phyloP scores from a whole-genome alignment of 2,888 invertebrate genomes.

The Neocrepidodera transversa region DNA sequence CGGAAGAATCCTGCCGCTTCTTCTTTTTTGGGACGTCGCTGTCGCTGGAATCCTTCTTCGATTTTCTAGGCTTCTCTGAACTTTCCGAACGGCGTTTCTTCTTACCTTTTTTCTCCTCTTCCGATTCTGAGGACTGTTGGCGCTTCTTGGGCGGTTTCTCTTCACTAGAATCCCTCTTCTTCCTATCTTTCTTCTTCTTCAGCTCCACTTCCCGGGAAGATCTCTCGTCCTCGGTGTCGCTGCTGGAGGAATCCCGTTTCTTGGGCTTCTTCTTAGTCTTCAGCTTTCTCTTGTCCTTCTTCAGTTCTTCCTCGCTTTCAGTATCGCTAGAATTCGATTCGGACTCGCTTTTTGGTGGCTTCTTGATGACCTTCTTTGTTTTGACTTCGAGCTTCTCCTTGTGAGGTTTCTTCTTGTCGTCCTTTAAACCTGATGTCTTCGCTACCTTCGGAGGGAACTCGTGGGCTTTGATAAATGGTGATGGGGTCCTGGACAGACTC shows the following conservation, averaged over 20 bases:
- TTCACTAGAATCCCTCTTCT: slow-evolving; percentile 61
- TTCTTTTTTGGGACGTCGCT: slow-evolving; percentile 55
- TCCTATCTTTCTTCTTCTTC: slow-evolving; percentile 61
- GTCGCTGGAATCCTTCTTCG: slow-evolving; percentile 55
- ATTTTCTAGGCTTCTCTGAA: slow-evolving; percentile 64
- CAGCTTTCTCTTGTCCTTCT: slow-evolving; percentile 52
- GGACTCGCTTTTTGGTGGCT: slow-evolving; percentile 55
- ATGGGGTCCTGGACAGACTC: slow-evolving; percentile 85
- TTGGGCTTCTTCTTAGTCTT: slow-evolving; percentile 56
- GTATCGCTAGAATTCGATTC: slow-evolving; percentile 58
- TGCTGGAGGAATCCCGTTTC: slow-evolving; percentile 63
- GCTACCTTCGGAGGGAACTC: slow-evolving; percentile 65
- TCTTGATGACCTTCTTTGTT: slow-evolving; percentile 56
- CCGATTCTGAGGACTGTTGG: slow-evolving; percentile 68
- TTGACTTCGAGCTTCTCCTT: slow-evolving; percentile 53
- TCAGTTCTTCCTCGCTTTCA: slow-evolving; percentile 56
- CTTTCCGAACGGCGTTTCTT: slow-evolving; percentile 57
- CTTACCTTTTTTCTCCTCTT: slow-evolving; percentile 67
- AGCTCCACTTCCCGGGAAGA: slow-evolving; percentile 59
- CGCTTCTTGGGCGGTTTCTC: slow-evolving; percentile 65
- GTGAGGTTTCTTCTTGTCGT: slow-evolving; percentile 61
- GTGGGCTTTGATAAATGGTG: slow-evolving; percentile 79
- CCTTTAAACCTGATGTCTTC: slow-evolving; percentile 51
- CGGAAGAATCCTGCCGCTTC: slow-evolving; percentile 55
- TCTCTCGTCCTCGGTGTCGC: slow-evolving; percentile 58